Conservation (phyloP, 2,113 vertebrate species). For the Hyaena hyaena region DNA sequence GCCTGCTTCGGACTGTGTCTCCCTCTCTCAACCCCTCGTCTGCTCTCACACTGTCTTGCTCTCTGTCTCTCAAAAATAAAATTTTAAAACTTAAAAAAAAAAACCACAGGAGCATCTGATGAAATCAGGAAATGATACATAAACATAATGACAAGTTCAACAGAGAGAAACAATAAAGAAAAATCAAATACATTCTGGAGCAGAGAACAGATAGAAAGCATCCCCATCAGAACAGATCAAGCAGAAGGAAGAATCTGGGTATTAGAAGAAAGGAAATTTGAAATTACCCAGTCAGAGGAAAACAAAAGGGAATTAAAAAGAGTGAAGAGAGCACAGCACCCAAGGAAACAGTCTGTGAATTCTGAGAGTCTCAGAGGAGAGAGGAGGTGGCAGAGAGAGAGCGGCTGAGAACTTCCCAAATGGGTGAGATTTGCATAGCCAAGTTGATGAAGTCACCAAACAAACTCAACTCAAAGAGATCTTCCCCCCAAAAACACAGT, state of each 20-base stretch:
- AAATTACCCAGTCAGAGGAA: neutral
- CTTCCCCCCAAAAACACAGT: neutral
- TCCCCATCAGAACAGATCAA: neutral
- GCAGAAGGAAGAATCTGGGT: neutral
- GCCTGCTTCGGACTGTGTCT: too few relatives aligned
- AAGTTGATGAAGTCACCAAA: neutral
- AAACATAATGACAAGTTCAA: neutral
- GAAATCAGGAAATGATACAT: neutral
- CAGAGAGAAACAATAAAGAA: neutral
- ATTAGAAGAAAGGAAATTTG: neutral
- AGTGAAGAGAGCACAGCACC: neutral
- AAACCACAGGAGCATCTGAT: neutral
- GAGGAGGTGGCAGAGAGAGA: too few relatives aligned
- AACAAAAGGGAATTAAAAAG: neutral
- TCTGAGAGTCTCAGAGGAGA: neutral
- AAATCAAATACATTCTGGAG: neutral
- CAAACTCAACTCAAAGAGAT: neutral
- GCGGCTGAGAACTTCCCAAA: neutral
- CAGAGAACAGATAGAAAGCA: neutral
- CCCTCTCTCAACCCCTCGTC: too few relatives aligned
- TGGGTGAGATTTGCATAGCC: neutral
- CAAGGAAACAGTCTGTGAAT: too few relatives aligned
- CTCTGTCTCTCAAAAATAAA: too few relatives aligned
- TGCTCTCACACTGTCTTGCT: too few relatives aligned
- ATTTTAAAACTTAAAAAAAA: too few relatives aligned